Evolutionary conservation across 2,797 vertebrate genomes (phyloP).

Genomic region (Pseudochirops corinnae): DNA sequence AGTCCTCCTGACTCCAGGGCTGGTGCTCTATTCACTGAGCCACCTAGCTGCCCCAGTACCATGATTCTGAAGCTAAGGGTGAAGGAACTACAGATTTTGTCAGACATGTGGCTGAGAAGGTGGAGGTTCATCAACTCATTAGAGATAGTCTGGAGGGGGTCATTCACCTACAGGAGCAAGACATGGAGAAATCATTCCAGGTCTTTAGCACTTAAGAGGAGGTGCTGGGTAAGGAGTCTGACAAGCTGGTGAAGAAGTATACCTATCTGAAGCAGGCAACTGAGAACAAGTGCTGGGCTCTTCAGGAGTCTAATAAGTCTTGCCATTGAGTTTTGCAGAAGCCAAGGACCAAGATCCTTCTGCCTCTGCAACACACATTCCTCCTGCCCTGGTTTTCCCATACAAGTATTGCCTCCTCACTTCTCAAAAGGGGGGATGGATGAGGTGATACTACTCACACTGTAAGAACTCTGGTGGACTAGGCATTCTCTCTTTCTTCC

Average conservation of each 20-base stretch:
- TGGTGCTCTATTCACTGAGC: no score
- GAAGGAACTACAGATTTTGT: slow-evolving; percentile 90
- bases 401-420: neutral
- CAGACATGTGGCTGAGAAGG: slow-evolving; percentile 88
- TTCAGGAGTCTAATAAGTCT: slow-evolving; percentile 87
- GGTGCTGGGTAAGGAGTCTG: slow-evolving; percentile 90
- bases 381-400: neutral
- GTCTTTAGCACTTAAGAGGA: slow-evolving; percentile 90
- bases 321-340: neutral
- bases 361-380: fast-evolving
- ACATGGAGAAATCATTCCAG: slow-evolving; percentile 85
- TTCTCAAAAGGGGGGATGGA: neutral
- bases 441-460: neutral
- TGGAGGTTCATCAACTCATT: slow-evolving; percentile 89
- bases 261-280: slow-evolving; percentile 86
- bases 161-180: slow-evolving; percentile 81
- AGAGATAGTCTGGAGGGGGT: slow-evolving; percentile 87
- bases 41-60: slow-evolving; percentile 76
- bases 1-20: no score
- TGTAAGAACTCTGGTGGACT: neutral
- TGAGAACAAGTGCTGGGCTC: slow-evolving; percentile 89
- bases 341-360: neutral
- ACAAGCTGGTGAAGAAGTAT: slow-evolving; percentile 89
- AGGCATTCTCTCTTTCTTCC: neutral
- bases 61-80: slow-evolving; percentile 90